Evolutionary conservation across 1,140 invertebrate genomes (phyloP), one percentile per base, ranked within the genome.

Genomic region (Vollenhovia emeryi): DNA sequence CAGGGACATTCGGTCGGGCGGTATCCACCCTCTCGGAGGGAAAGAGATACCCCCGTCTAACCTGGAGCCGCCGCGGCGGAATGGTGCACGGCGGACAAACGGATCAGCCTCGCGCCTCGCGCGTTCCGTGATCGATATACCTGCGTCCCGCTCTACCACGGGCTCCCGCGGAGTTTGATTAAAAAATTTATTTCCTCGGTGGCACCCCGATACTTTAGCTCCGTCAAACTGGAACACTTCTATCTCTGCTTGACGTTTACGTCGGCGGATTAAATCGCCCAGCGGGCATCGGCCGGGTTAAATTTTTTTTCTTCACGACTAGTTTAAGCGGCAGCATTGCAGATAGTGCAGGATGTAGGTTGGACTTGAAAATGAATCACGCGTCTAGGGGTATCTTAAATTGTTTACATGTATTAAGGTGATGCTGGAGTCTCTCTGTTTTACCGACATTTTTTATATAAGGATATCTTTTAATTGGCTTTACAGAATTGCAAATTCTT

Each of bases 31-130:
- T 66, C 13, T n/a, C 66, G 50, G 45, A 30, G 64, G 18, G 30
- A 82, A 82, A 82, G 78, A 82, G 78, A 82, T 57, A 73, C 18
- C 21, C 6, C 7, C 62, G 50, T 82, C 36, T 57, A 85, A 85
- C 40, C 9, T 57, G 76, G 76, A 48, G 40, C 62, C 27, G 48
- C 62, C 60, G 48, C 43, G 48, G 36, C 43, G 48, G 27, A 21
- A 79, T 85, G 62, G 64, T 27, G 36, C 27, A 84, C 62, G 50
- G 52, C 36, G 82, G 18, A 57, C 73, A 45, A 85, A 68, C 50
- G 84, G 75, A 60, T 85, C 30, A 76, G 21, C 43, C 71, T 55
- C 76, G 59, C 79, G 18, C n/a, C n/a, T 45, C 55, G 55, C 33
- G 78, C 48, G 57, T 71, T 82, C 40, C n/a, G n/a, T 45, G 50